Evolutionary conservation across 92 coral and sea anemone genomes (phyloP).

Genomic region (Chrysogorgia sp.): DNA sequence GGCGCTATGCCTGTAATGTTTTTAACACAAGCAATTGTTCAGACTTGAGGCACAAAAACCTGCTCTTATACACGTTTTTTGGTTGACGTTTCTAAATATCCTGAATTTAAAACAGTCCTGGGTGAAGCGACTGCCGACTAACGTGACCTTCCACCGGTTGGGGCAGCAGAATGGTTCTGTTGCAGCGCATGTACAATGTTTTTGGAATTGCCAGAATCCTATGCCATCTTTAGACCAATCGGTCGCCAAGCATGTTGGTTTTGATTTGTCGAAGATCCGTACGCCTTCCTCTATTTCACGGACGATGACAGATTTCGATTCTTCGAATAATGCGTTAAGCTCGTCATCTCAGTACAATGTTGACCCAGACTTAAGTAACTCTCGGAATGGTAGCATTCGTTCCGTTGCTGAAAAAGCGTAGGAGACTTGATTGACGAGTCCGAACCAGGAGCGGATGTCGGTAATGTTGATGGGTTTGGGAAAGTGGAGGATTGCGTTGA

Average conservation of each 20-base stretch:
- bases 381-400: conserved; percentile 34
- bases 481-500: conserved; percentile 50
- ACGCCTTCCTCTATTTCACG: conserved; percentile 35
- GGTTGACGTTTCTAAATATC: too few relatives aligned
- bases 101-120: too few relatives aligned
- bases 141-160: conserved; percentile 13
- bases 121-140: conserved; percentile 36
- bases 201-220: conserved; percentile 19
- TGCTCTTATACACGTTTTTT: too few relatives aligned
- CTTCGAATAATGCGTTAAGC: conserved; percentile 56
- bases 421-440: too few relatives aligned
- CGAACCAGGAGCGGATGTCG: too few relatives aligned
- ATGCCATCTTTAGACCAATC: conserved; percentile 24
- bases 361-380: conserved; percentile 37
- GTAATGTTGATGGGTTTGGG: conserved; percentile 60
- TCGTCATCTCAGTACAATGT: conserved; percentile 44
- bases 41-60: too few relatives aligned
- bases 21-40: too few relatives aligned
- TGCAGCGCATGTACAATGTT: background rate
- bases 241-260: conserved; percentile 28
- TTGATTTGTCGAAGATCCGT: conserved; percentile 29
- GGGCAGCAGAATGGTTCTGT: conserved; percentile 35
- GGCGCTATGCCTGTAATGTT: too few relatives aligned
- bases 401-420: conserved; percentile 56
- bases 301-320: conserved; percentile 61